Evolutionary conservation across 2,888 invertebrate species (phyloP), one percentile per base, ranked within the genome.

Genomic region (Caenorhabditis japonica): DNA sequence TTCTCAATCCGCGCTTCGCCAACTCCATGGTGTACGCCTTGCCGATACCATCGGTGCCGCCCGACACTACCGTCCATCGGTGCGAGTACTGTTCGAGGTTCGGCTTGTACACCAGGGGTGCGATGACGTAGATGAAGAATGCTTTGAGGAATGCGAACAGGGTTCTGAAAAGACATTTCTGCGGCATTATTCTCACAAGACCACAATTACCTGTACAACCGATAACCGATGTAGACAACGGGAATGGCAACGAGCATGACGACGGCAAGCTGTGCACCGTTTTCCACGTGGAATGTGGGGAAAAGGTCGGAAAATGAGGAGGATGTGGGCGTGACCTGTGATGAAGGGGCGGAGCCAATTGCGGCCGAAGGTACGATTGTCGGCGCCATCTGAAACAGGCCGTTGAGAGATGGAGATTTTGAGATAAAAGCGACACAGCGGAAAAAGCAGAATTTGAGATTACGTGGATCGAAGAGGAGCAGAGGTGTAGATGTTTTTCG

Each of bases 1-100:
- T 86, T 7, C 79, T 69, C 8, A 86, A 47, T 1, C 86, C 86
- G 43, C 85, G 47, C 39, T 68, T 77, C 5, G 85, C 85, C 49
- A 85, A 52, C 39, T 85, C 85, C 33, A 75, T 41, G 5, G 75
- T 82, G 69, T 85, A 85, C 1, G 85, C 85, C 46, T 80, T 81
- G 19, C 85, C 85, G 58, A 85, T 85, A 34, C 85, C 85, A 60
- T 85, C 85, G 8, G 85, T 85, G 17, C 81, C 85, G 23, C 85
- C 85, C 4, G 78, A 82, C 2, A 85, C 84, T 27, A 85, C 84
- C 75, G 84, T 85, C 85, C 85, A 85, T 69, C 85, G 64, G 27
- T 76, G 64, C 43, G 68, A 64, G 56, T 76, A 85, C 27, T 77
- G 73, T 21, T 70, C 61, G 33, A 83, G 59, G 53, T 83, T 78